Evolutionary conservation across 2,113 vertebrate species (phyloP), one percentile per base, ranked within the genome.

Genomic region (Gavia stellata): DNA sequence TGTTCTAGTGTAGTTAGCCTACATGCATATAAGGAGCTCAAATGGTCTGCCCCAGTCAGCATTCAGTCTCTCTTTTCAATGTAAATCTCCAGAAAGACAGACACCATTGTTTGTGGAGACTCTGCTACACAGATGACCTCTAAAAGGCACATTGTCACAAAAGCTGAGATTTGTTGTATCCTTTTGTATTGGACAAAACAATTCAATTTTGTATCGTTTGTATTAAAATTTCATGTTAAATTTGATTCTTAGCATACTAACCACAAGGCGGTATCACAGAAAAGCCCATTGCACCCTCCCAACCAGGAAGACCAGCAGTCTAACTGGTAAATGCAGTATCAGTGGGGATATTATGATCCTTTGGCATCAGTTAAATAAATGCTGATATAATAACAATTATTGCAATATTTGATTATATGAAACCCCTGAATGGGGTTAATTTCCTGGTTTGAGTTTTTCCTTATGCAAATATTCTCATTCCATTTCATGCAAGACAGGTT

Each of bases 391-490:
- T 86, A 85, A 80, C 59, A 65, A 66, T 59, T 55, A 52, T 33
- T 78, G 70, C 75, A 73, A 38, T 67, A 88, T 82, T 92, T 89
- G 44, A 75, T 40, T 86, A 66, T 26, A 19, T 28, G 3, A 88
- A 88, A 52, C 31, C 36, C 14, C 67, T 84, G 47, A 95, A 95
- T n/a, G 44, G 65, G 55, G 96, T 90, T 94, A 29, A 88, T 96
- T 95, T 95, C 94, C 87, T 90, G 26, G 78, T 94, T 92, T 84
- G 74, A 72, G 18, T 56, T 92, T 91, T 88, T 91, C 68, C 49
- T 72, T 87, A 82, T 61, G 67, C 83, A 91, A 74, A 83, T 66
- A 70, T 75, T 66, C 68, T 94, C 36, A 65, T 81, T 90, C 73
- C 24, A 74, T 95, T 95, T 91, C 74, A 91, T 47, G 47, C 85